A percentile compares a stretch with the other conserved stretches of the same genome.
Evolutionary conservation across 1,140 invertebrate species (phyloP).

Genomic region (Pogonomyrmex barbatus): DNA sequence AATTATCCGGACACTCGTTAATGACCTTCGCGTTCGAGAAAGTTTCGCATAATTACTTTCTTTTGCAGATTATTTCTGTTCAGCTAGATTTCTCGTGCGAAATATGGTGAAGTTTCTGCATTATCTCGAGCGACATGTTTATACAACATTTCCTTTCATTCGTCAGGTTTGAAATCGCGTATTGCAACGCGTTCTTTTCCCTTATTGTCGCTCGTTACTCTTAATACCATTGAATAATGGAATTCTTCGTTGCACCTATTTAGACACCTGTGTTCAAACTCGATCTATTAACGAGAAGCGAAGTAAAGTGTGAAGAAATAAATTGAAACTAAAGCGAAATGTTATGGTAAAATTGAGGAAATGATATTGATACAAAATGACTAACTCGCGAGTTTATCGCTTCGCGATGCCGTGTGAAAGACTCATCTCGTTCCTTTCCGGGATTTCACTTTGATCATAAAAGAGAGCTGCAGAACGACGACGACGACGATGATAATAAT

Average conservation of each 20-base stretch:
- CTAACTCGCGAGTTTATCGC: neutral
- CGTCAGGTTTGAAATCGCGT: conserved; percentile 11
- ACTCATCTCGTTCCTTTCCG: neutral
- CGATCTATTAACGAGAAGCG: neutral
- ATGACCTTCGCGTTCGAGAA: conserved; percentile 83
- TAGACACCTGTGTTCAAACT: neutral
- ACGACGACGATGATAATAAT: neutral
- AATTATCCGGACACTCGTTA: conserved; percentile 76
- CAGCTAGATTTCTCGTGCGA: conserved; percentile 64
- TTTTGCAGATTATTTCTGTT: conserved; percentile 76
- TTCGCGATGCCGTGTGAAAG: neutral
- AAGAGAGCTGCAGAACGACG: neutral
- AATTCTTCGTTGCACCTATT: neutral
- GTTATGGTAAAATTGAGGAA: neutral
- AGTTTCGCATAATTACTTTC: conserved; percentile 83
- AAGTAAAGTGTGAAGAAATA: neutral
- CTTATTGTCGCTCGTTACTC: neutral
- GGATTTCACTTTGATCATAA: neutral
- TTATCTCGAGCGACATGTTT: conserved; percentile 50
- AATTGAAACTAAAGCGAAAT: conserved; percentile 1
- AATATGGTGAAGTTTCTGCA: conserved; percentile 62
- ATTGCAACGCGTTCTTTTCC: neutral
- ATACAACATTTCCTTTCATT: conserved; percentile 63
- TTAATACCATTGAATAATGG: neutral
- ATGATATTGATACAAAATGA: neutral